phyloP scores from a whole-genome alignment of 2,113 vertebrate genomes.

The Microtus pennsylvanicus region DNA sequence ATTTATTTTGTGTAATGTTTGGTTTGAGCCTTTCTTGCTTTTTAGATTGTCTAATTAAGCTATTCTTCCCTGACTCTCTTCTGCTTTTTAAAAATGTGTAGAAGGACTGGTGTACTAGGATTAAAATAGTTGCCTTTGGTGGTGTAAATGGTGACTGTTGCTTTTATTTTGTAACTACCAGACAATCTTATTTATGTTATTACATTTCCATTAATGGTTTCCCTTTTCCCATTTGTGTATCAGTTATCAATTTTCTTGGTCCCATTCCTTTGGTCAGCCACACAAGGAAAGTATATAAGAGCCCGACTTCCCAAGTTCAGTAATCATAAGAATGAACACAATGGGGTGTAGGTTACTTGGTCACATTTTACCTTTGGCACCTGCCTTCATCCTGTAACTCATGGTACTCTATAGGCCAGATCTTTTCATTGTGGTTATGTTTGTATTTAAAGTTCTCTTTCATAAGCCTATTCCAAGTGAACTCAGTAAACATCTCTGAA shows the following conservation, averaged over 20 bases:
- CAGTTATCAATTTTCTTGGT: not conserved
- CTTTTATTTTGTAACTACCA: slow-evolving; percentile 56
- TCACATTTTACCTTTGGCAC: slow-evolving; percentile 10
- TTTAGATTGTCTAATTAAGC: slow-evolving; percentile 48
- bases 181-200: slow-evolving; percentile 10
- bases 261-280: not conserved
- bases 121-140: not conserved
- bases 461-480: slow-evolving; percentile 29
- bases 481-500: slow-evolving; percentile 42
- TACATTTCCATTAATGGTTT: not conserved
- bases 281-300: slow-evolving; percentile 1
- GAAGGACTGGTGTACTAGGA: not conserved
- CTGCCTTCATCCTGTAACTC: not conserved
- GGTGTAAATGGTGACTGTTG: slow-evolving; percentile 4
- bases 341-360: not conserved
- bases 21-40: not conserved
- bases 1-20: not conserved
- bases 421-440: slow-evolving; percentile 19
- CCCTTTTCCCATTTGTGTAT: not conserved
- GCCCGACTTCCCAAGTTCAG: slow-evolving; percentile 52
- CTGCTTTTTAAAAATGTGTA: not conserved
- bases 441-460: slow-evolving; percentile 30
- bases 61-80: slow-evolving; percentile 60
- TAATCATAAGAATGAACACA: slow-evolving; percentile 16
- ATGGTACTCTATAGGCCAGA: not conserved